Evolutionary conservation across 2,113 vertebrate species (phyloP).

Genomic region (Parus major): DNA sequence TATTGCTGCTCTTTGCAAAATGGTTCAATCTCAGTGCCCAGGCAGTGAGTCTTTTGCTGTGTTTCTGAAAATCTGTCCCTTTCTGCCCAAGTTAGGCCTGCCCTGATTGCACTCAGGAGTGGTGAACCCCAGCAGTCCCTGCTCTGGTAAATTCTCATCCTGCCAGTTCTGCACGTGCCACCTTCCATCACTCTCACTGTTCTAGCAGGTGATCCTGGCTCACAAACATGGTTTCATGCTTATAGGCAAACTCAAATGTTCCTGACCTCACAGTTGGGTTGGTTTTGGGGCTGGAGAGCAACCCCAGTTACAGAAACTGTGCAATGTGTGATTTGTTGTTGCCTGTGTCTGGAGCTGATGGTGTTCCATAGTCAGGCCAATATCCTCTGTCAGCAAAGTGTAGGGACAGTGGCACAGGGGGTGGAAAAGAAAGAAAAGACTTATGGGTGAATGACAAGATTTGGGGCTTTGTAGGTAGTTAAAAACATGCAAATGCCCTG

Average conservation of each 20-base stretch:
- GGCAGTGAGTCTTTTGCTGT: not conserved
- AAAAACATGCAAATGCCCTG: not conserved
- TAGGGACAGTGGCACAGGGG: not conserved
- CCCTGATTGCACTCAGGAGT: not conserved
- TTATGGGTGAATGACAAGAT: not conserved
- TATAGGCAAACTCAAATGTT: not conserved
- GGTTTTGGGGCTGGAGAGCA: not conserved
- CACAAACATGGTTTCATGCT: accelerated
- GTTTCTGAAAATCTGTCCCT: not conserved
- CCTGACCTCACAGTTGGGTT: not conserved
- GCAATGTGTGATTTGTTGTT: not conserved
- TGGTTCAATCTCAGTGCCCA: not conserved
- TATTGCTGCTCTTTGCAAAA: not conserved
- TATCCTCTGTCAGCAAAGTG: not conserved
- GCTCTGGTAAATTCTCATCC: no score
- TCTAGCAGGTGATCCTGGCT: not conserved
- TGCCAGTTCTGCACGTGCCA: not conserved
- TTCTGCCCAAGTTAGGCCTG: not conserved
- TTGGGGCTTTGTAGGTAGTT: not conserved
- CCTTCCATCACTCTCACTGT: not conserved
- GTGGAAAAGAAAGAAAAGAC: not conserved
- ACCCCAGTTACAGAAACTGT: not conserved
- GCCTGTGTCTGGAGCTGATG: accelerated
- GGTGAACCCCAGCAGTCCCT: not conserved
- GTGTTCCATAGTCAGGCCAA: not conserved